Evolutionary conservation across 2,113 vertebrate genomes (phyloP).

Genomic region (Grammomys dolichurus): DNA sequence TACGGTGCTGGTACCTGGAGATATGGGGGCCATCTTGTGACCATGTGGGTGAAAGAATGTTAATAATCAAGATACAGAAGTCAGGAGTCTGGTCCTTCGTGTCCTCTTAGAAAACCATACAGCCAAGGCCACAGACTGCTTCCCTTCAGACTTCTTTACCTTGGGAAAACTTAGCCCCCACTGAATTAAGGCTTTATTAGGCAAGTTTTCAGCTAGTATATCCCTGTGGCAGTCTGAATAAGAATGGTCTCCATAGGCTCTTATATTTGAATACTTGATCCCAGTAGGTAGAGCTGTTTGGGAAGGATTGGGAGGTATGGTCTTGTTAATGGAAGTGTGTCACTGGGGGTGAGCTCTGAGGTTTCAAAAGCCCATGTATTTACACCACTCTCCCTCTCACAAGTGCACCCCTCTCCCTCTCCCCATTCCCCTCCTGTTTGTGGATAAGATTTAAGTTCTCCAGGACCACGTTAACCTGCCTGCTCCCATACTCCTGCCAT

Average conservation of each 20-base stretch:
- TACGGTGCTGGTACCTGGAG: not conserved
- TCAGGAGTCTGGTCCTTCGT: not conserved
- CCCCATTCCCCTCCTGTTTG: no score
- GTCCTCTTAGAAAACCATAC: not conserved
- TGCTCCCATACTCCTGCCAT: not conserved
- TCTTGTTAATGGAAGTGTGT: not conserved
- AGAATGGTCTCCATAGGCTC: not conserved
- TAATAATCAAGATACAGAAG: not conserved
- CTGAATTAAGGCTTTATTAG: not conserved
- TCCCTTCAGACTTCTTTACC: not conserved
- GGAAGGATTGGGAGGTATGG: not conserved
- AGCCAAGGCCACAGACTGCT: not conserved
- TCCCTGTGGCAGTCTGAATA: not conserved
- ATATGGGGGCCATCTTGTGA: not conserved
- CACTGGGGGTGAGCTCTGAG: not conserved
- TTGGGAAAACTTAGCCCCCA: not conserved
- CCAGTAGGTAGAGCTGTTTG: not conserved
- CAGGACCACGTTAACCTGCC: not conserved
- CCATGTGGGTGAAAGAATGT: not conserved
- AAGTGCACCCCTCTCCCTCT: not conserved
- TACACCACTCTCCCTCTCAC: not conserved
- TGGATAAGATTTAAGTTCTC: not conserved
- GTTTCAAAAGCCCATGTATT: not conserved
- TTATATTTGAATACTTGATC: not conserved
- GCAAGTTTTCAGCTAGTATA: not conserved